Evolutionary conservation across 2,113 vertebrate species (phyloP).

Genomic region (Nematolebias whitei): DNA sequence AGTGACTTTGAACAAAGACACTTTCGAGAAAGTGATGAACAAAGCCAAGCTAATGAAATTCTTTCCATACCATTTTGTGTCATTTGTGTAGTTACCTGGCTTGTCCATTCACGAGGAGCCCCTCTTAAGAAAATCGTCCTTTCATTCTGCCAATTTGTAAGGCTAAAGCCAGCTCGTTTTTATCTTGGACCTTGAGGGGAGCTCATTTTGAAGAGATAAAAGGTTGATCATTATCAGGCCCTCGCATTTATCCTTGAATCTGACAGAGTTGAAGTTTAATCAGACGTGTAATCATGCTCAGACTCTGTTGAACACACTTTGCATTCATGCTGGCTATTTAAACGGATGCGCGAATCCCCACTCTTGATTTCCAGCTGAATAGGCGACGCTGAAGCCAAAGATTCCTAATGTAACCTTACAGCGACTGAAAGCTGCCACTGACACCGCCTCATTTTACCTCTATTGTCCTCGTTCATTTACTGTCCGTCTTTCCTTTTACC

Average conservation of each 20-base stretch:
- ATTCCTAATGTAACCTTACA: conserved; percentile 24
- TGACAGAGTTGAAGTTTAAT: conserved; percentile 36
- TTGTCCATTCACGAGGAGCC: not conserved
- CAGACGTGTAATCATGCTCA: conserved; percentile 33
- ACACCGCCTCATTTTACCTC: conserved; percentile 36
- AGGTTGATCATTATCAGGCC: conserved; percentile 31
- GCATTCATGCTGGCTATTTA: conserved; percentile 14
- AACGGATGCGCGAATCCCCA: conserved; percentile 20
- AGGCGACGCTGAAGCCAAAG: conserved; percentile 22
- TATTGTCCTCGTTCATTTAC: conserved; percentile 64
- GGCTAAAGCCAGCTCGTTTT: conserved; percentile 27
- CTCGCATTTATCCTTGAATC: conserved; percentile 34
- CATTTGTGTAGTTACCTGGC: not conserved
- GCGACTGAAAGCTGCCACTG: conserved; percentile 19
- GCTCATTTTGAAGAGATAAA: conserved; percentile 31
- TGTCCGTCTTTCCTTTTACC: conserved; percentile 42
- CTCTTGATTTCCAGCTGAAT: conserved; percentile 26
- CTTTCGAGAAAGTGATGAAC: conserved; percentile 36
- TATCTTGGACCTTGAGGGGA: conserved; percentile 25
- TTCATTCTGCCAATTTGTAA: conserved; percentile 24
- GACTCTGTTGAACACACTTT: conserved; percentile 5
- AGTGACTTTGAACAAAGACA: conserved; percentile 33
- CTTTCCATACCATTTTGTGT: conserved; percentile 26
- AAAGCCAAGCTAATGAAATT: conserved; percentile 29
- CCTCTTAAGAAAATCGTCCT: conserved; percentile 2